Evolutionary conservation across 2,797 vertebrate genomes (phyloP).

Genomic region (Natrix natrix): DNA sequence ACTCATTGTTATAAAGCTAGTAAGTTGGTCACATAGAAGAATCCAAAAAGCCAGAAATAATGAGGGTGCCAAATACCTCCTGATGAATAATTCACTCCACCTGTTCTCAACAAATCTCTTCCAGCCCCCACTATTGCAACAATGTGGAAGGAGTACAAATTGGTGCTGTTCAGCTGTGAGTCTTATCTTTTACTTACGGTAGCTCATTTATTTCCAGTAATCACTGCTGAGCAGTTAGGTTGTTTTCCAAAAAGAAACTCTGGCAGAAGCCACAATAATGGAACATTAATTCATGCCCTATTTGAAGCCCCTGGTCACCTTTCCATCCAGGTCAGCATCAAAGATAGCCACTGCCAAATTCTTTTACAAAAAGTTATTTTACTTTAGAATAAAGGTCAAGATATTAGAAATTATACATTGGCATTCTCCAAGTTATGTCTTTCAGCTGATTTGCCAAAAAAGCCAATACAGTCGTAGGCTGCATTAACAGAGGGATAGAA

Average conservation of each 20-base stretch:
- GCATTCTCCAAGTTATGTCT: neutral
- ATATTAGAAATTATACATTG: neutral
- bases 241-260: slow-evolving; percentile 34
- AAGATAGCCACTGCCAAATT: neutral
- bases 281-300: neutral
- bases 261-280: neutral
- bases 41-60: slow-evolving; percentile 52
- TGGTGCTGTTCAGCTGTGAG: slow-evolving; percentile 23
- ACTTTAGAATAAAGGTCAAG: neutral
- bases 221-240: slow-evolving; percentile 6
- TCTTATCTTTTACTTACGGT: slow-evolving; percentile 35
- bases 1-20: slow-evolving; percentile 47
- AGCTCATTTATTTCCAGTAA: slow-evolving; percentile 44
- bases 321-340: neutral
- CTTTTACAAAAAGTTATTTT: neutral
- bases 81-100: slow-evolving; percentile 48
- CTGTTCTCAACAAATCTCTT: slow-evolving; percentile 40
- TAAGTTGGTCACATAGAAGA: slow-evolving; percentile 29
- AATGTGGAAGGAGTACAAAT: slow-evolving; percentile 42
- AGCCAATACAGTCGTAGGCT: neutral
- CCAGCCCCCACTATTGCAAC: slow-evolving; percentile 16
- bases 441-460: neutral
- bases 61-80: slow-evolving; percentile 38
- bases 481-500: neutral
- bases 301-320: neutral